Evolutionary conservation across 2,888 invertebrate genomes (phyloP).

Genomic region (Conomelus anceps): DNA sequence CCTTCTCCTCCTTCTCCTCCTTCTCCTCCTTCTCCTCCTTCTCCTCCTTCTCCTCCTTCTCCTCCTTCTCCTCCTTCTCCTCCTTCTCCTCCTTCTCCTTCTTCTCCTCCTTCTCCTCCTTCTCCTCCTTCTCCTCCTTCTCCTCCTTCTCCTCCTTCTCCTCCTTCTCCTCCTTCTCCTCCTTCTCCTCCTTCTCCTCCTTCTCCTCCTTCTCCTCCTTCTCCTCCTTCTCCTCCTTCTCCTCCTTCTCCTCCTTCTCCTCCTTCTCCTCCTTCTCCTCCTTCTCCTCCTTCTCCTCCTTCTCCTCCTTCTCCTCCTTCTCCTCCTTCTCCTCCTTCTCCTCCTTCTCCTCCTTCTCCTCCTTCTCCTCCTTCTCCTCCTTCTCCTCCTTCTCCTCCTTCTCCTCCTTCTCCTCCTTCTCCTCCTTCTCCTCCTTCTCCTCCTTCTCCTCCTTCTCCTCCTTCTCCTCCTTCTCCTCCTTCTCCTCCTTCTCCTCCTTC

Average conservation of each 20-base stretch:
- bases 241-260: not conserved
- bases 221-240: not conserved
- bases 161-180: not conserved
- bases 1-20: not conserved
- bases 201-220: not conserved
- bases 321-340: not conserved
- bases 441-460: too few relatives aligned
- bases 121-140: too few relatives aligned
- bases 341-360: too few relatives aligned
- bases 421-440: too few relatives aligned
- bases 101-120: not conserved
- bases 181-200: not conserved
- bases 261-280: not conserved
- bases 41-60: not conserved
- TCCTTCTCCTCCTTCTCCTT: not conserved
- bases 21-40: not conserved
- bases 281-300: not conserved
- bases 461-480: too few relatives aligned
- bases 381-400: too few relatives aligned
- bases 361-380: too few relatives aligned
- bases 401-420: too few relatives aligned
- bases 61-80: not conserved
- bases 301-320: not conserved
- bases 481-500: too few relatives aligned
- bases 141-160: not conserved